A percentile compares a stretch with the other conserved stretches of the same genome.
phyloP scores from a whole-genome alignment of 2,797 vertebrate genomes.

The Tauraco hartlaubi region DNA sequence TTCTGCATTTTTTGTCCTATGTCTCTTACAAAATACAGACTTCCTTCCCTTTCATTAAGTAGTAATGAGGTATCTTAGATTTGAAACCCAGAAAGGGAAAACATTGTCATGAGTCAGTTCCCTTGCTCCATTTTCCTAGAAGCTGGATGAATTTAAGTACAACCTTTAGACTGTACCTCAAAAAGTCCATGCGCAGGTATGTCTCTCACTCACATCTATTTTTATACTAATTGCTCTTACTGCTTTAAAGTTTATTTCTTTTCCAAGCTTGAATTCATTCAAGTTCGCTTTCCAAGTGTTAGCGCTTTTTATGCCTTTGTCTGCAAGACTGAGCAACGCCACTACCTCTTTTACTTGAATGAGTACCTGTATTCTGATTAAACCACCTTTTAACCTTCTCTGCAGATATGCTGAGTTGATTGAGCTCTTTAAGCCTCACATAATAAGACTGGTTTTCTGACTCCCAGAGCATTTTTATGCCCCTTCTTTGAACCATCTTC shows the following conservation, averaged over 20 bases:
- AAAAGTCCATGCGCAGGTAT: neutral
- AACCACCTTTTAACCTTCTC: neutral
- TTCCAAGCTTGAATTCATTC: neutral
- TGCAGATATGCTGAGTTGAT: neutral
- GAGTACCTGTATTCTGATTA: neutral
- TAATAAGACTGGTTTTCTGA: neutral
- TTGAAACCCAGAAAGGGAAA: neutral
- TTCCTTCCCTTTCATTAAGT: neutral
- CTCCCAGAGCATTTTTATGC: neutral
- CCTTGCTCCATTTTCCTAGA: neutral
- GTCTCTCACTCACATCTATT: neutral
- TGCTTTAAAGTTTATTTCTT: neutral
- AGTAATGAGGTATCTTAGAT: neutral
- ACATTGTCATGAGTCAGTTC: neutral
- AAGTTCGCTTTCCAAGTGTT: neutral
- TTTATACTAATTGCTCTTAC: neutral
- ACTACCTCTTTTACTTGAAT: neutral
- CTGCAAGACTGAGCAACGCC: neutral
- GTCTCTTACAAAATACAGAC: neutral
- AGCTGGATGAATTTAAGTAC: neutral
- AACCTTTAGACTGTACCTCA: neutral
- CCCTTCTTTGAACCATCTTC: neutral
- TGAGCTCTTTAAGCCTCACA: neutral
- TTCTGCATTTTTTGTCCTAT: neutral
- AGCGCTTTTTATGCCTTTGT: neutral